Base-by-base conservation (phyloP, 2,113 vertebrate genomes). In the Oryzias javanicus region DNA sequence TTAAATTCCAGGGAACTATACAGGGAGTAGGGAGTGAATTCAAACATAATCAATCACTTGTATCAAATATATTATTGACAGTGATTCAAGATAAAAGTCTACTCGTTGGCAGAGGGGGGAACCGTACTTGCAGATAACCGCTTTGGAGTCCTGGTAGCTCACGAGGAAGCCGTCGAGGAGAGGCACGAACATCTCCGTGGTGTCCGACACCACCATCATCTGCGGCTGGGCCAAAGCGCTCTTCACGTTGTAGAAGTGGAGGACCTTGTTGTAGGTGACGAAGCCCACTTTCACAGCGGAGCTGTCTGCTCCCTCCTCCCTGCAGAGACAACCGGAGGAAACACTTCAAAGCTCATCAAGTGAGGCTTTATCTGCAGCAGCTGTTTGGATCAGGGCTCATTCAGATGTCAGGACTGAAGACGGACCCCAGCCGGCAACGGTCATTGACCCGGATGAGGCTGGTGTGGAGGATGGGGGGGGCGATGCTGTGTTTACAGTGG, bases 201-300 rank as follows among this genome's bases (percentile, higher is more conserved):
- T 90, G 29, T 98, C 96, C 0, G 96, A 96, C 54, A 99, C 96
- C 79, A 99, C 95, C 95, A 98, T 94, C 97, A 98, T 99, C 92
- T 98, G 97, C 2, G 97, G 96, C 88, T 98, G 97, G 48, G 95
- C 95, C 88, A 99, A 75, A 20, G 91, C 92, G 63, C 94, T 94
- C 84, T 98, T 97, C 16, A 98, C 93, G 6, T 98, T 98, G 78
- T 97, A 99, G 91, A 98, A 99, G 70, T 98, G 96, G 4, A 99
- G 94, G 63, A 95, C 90, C 83, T 96, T 98, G 91, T 96, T 94
- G 4, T 98, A 99, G 42, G 96, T 95, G 78, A 97, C 93, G 45
- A 99, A 99, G 60, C 95, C 97, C 27, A 98, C 96, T 59, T 87
- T 92, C 40, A 98, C 82, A 1, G 86, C 80, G 0, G 95, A 95